Percentiles rank a stretch among this genome's conserved stretches.
phyloP scores from a whole-genome alignment of 2,113 vertebrate genomes.

The Nothocercus nigrocapillus region DNA sequence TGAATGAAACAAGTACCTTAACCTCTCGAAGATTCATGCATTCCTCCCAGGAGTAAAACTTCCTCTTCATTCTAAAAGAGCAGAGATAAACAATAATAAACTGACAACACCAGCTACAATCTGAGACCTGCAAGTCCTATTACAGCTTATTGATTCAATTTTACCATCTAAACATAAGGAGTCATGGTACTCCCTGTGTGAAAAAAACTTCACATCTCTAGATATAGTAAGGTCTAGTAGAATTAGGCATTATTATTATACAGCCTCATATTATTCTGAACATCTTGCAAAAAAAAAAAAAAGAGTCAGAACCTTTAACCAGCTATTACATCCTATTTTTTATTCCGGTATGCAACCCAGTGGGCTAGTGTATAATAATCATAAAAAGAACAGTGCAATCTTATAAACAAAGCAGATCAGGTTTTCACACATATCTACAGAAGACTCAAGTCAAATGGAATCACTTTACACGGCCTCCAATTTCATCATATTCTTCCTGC shows the following conservation, averaged over 20 bases:
- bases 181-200: background rate
- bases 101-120: background rate
- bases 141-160: background rate
- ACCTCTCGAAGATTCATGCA: constrained; percentile 97
- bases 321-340: background rate
- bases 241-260: background rate
- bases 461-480: background rate
- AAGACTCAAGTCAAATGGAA: background rate
- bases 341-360: background rate
- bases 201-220: background rate
- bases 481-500: background rate
- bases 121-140: background rate
- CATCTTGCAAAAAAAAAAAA: background rate
- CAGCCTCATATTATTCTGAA: background rate
- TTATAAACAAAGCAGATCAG: background rate
- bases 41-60: constrained; percentile 98
- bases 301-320: background rate
- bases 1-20: constrained; percentile 82
- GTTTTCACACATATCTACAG: background rate
- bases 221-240: background rate
- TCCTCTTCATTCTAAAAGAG: constrained; percentile 92
- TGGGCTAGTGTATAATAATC: background rate
- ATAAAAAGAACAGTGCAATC: background rate
- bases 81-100: constrained; percentile 27
- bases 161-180: background rate